A percentile compares a stretch with the other conserved stretches of the same genome.
These are phyloP conservation scores for Microtus oregoni DNA, from an alignment of 2,113 vertebrate genomes.

Conservation along the genomic window DNA sequence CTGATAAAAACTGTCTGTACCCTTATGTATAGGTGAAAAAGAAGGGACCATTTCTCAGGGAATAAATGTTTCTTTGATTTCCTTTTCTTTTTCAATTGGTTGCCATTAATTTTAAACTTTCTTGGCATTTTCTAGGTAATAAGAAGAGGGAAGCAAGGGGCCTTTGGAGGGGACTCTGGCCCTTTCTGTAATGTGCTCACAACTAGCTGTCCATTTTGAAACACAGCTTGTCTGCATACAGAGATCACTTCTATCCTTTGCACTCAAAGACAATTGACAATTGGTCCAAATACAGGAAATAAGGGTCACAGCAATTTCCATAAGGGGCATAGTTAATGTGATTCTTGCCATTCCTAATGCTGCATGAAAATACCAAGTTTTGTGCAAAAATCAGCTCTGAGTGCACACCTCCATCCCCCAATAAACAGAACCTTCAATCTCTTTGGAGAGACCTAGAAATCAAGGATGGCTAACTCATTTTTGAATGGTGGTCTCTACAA, in stretches of 20 bases:
- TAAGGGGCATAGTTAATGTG: slow-evolving; percentile 60
- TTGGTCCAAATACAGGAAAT: slow-evolving; percentile 74
- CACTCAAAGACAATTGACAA: slow-evolving; percentile 77
- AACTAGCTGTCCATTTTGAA: slow-evolving; percentile 77
- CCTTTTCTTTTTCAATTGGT: slow-evolving; percentile 78
- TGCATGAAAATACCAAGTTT: slow-evolving; percentile 70
- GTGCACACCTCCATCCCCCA: neutral
- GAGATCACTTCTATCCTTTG: slow-evolving; percentile 26
- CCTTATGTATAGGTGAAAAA: slow-evolving; percentile 62
- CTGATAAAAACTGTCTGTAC: slow-evolving; percentile 38
- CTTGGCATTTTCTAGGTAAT: slow-evolving; percentile 74
- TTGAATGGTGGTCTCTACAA: slow-evolving; percentile 20
- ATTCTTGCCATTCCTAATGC: slow-evolving; percentile 67
- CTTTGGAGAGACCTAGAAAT: slow-evolving; percentile 35
- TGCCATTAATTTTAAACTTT: slow-evolving; percentile 83
- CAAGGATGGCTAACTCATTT: slow-evolving; percentile 43
- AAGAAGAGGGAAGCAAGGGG: slow-evolving; percentile 72
- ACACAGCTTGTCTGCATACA: slow-evolving; percentile 48
- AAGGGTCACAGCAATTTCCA: slow-evolving; percentile 73
- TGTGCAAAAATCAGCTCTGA: slow-evolving; percentile 50
- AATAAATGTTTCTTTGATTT: slow-evolving; percentile 81
- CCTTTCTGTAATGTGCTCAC: slow-evolving; percentile 76
- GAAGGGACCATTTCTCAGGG: slow-evolving; percentile 68
- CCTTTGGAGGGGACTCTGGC: slow-evolving; percentile 40
- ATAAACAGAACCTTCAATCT: neutral